Evolutionary conservation across 2,888 invertebrate genomes (phyloP), one percentile per base, ranked within the genome.

Genomic region (Volucella zonaria): DNA sequence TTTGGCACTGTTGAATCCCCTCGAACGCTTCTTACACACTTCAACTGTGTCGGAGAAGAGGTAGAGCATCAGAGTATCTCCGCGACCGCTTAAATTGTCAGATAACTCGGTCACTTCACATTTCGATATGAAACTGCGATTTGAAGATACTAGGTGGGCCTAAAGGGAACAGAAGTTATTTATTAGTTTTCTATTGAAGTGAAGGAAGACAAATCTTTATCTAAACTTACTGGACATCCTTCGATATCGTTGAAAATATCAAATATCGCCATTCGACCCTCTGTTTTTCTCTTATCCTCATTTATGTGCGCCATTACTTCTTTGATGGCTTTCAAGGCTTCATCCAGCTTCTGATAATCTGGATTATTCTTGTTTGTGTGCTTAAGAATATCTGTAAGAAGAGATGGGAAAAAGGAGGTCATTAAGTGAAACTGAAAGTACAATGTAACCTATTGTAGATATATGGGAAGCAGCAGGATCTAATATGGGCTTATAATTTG

Each of bases 221-320:
- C n/a, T 1, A 4, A 6, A 92, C 93, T 93, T 91, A 97, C 97
- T 87, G 99, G 99, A 92, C 98, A 99, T 92, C 97, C 97, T 91
- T 99, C 99, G 89, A 99, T 99, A 91, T 99, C 98, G 91, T 99
- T 98, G 92, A 98, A 97, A 87, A 99, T 97, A 93, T 98, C 97
- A 93, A 99, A 98, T 94, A 99, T 96, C 88, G 96, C 97, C 90
- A 98, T 94, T 92, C 98, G 97, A 12, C 97, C 97, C 92, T 99
- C 99, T 0, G 98, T 98, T 93, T 96, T 97, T 89, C 98, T 94
- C 92, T 98, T 99, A 92, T 98, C 98, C 93, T 99, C 99, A 92
- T 99, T 99, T 88, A 99, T 98, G 91, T 97, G 96, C 88, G 96
- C 96, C 95, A 98, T 97, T 52, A 98, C 98, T 93, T 97, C 96